Conservation (phyloP, 2,797 vertebrate species). For the Propithecus deckenii region DNA sequence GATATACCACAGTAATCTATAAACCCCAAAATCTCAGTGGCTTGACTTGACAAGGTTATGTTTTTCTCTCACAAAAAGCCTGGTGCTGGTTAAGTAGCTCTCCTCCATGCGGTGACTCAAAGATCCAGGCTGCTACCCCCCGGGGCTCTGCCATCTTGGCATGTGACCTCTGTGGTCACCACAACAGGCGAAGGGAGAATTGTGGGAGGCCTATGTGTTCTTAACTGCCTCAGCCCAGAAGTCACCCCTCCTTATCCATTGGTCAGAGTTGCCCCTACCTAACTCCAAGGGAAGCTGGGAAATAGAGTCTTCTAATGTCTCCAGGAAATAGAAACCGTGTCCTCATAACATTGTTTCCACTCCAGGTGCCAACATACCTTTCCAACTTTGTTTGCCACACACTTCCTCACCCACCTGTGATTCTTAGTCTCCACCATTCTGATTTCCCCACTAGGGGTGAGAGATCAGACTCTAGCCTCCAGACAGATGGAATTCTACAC, state of each 20-base stretch:
- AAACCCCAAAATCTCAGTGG: neutral
- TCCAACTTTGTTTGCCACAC: neutral
- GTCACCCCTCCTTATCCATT: neutral
- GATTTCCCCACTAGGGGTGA: neutral
- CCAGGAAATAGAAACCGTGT: neutral
- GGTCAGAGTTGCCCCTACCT: neutral
- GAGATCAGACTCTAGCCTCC: neutral
- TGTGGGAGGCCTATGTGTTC: neutral
- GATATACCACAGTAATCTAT: neutral
- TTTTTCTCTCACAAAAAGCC: neutral
- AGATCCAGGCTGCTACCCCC: neutral
- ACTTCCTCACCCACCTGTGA: neutral
- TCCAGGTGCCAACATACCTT: neutral
- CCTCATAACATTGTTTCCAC: neutral
- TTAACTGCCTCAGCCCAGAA: neutral
- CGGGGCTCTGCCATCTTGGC: neutral
- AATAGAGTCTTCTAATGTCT: neutral
- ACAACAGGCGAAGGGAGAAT: neutral
- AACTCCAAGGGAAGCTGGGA: neutral
- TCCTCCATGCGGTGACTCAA: neutral
- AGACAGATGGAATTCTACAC: neutral
- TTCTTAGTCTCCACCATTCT: neutral
- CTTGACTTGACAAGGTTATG: neutral
- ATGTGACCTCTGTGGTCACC: neutral
- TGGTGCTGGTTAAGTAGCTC: neutral